Evolutionary conservation across 2,888 invertebrate species (phyloP).

Genomic region (Drosophila tanythrix): DNA sequence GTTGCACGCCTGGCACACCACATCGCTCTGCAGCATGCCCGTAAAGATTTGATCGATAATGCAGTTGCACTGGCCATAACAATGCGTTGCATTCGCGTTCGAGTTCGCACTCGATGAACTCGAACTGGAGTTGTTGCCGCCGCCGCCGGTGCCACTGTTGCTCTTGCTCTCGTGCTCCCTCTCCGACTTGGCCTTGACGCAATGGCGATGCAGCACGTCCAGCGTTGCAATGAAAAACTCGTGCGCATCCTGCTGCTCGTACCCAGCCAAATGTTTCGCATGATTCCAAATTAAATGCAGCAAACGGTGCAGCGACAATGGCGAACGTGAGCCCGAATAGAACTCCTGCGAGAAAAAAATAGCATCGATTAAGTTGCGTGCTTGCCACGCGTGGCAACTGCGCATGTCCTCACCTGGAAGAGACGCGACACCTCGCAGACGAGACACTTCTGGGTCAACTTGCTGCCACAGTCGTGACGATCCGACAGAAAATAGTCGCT

Average conservation of each 20-base stretch:
- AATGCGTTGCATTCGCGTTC: slow-evolving; percentile 56
- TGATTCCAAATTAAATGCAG: slow-evolving; percentile 98
- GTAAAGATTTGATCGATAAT: slow-evolving; percentile 99
- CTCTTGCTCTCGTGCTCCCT: slow-evolving; percentile 73
- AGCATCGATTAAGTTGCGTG: neutral
- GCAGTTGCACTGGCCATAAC: slow-evolving; percentile 91
- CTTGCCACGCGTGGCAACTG: neutral
- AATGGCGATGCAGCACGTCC: slow-evolving; percentile 95
- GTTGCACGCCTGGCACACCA: slow-evolving; percentile 97
- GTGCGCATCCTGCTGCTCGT: slow-evolving; percentile 99
- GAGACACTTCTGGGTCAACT: slow-evolving; percentile 91
- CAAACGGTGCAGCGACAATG: slow-evolving; percentile 94
- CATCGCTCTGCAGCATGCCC: slow-evolving; percentile 97
- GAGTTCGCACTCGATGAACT: slow-evolving; percentile 51
- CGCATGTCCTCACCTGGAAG: slow-evolving; percentile 91
- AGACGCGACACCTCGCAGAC: slow-evolving; percentile 98
- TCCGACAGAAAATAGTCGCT: slow-evolving; percentile 98
- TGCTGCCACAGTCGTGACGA: slow-evolving; percentile 91
- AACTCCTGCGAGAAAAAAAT: slow-evolving; percentile 88
- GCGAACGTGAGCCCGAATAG: slow-evolving; percentile 95
- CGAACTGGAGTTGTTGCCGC: slow-evolving; percentile 60
- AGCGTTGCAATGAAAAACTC: slow-evolving; percentile 99
- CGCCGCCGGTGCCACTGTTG: slow-evolving; percentile 48
- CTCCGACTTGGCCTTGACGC: slow-evolving; percentile 86
- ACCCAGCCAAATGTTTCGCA: slow-evolving; percentile 96